Percentiles rank a stretch among this genome's conserved stretches.
These are phyloP conservation scores for Phalloptychus januarius DNA, from an alignment of 2,797 vertebrate species.

Conservation along the genomic window DNA sequence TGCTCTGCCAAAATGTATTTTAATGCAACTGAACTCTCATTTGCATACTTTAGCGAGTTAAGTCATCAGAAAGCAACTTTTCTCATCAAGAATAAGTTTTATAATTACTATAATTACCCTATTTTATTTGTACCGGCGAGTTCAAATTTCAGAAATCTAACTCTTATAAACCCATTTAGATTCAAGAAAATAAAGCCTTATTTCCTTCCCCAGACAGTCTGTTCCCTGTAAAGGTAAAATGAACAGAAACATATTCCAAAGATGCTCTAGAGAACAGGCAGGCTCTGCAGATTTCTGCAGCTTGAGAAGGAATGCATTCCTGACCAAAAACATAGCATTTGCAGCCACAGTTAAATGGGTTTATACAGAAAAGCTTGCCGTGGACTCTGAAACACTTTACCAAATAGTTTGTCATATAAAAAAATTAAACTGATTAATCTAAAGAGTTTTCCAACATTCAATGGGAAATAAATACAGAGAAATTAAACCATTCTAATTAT, in stretches of 20 bases:
- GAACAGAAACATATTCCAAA: background rate
- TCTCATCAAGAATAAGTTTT: too few species aligned
- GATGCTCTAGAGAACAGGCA: background rate
- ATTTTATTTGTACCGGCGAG: background rate
- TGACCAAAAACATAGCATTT: background rate
- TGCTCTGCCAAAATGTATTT: too few species aligned
- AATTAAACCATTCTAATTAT: background rate
- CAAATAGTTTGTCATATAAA: background rate
- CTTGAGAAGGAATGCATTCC: background rate
- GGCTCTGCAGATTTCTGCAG: background rate
- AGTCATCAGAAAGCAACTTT: too few species aligned
- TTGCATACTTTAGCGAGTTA: too few species aligned
- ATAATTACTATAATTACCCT: too few species aligned
- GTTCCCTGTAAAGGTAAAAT: background rate
- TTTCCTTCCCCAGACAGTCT: background rate
- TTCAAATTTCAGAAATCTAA: background rate
- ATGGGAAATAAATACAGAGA: background rate
- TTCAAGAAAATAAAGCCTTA: background rate
- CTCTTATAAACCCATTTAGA: background rate
- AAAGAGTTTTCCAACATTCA: background rate
- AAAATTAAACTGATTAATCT: background rate
- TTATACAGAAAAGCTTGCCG: constrained; percentile 48
- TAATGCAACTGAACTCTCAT: too few species aligned
- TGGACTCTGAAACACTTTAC: constrained; percentile 65
- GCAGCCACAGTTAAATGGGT: background rate